Conservation (phyloP, 2,888 invertebrate genomes). For the Eupithecia subumbrata region DNA sequence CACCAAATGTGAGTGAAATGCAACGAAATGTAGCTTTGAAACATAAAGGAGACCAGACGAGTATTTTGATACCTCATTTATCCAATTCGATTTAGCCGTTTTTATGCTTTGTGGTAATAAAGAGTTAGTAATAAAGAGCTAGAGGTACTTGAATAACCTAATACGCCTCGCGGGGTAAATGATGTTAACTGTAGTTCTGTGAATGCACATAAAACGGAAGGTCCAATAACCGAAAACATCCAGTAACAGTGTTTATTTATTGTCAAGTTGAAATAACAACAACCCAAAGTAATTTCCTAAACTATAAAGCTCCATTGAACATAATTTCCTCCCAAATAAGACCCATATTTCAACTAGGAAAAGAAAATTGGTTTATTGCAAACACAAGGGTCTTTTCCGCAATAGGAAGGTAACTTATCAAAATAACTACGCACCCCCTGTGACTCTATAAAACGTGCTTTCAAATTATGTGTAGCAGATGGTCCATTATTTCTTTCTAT, state of each 20-base stretch:
- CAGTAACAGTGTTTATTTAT: not conserved
- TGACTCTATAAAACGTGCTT: conserved; percentile 21
- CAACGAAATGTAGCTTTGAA: not conserved
- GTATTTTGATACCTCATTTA: not conserved
- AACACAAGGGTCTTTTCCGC: conserved; percentile 18
- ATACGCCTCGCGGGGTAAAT: not conserved
- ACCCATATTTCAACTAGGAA: not conserved
- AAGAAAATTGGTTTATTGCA: conserved; percentile 1
- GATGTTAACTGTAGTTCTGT: not conserved
- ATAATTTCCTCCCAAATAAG: conserved; percentile 4
- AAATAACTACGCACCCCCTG: conserved; percentile 8
- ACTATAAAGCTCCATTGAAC: conserved; percentile 5
- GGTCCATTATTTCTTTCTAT: conserved; percentile 31
- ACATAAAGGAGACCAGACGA: not conserved
- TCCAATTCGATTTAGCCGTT: not conserved
- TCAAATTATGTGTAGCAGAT: conserved; percentile 32
- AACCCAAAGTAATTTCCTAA: not conserved
- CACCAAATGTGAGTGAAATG: not conserved
- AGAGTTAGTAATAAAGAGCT: no score
- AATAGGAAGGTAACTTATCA: conserved; percentile 25
- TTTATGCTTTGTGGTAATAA: not conserved
- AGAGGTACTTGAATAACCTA: no score
- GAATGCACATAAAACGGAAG: not conserved
- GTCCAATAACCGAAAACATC: not conserved
- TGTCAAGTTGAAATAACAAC: not conserved